Base-by-base conservation (phyloP, 2,888 invertebrate species). In the Diplolepis rosae region DNA sequence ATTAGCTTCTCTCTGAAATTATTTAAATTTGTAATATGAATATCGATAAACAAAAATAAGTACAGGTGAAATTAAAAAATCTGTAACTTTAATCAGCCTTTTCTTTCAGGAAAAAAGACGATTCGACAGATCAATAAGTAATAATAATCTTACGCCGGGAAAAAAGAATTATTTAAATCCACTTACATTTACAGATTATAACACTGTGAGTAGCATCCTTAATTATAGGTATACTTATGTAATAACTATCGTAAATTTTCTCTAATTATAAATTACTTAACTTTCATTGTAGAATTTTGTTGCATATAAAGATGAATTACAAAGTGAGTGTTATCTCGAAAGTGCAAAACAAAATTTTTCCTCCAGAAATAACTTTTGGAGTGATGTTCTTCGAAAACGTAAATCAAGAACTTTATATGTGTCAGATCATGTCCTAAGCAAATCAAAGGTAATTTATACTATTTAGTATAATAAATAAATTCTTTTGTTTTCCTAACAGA, bases 321-420 rank as follows among this genome's bases (percentile, higher is more conserved):
- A 87, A 66, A 87, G 86, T 27, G 82, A 84, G 76, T 91, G 91
- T 79, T 89, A 90, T 74, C 77, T 91, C 68, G 89, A 90, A 80
- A 87, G 87, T 39, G 78, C 90, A 71, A 84, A 80, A 35, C 80
- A 77, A 24, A 69, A 71, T 13, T 48, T 73, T 22, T 52, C 66
- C 4, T 52, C 32, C n/a, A 67, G 45, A 11, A 28, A 28, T 6
- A 56, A 45, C 13, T 69, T 75, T 28, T 79, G 72, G 76, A 75
- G 70, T 52, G 74, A 74, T 48, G 66, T 68, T 27, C 69, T 76
- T 3, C 73, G 35, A 7, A 66, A 66, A 66, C 74, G 77, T 24
- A 72, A 67, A 32, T 68, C 72, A 1, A 82, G 77, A 68, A 74
- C 79, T 13, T 76, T 89, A 27, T 87, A 88, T 70, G 84, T 87